Evolutionary conservation across 2,888 invertebrate species (phyloP), one percentile per base, ranked within the genome.

Genomic region (Thymelicus acteon): DNA sequence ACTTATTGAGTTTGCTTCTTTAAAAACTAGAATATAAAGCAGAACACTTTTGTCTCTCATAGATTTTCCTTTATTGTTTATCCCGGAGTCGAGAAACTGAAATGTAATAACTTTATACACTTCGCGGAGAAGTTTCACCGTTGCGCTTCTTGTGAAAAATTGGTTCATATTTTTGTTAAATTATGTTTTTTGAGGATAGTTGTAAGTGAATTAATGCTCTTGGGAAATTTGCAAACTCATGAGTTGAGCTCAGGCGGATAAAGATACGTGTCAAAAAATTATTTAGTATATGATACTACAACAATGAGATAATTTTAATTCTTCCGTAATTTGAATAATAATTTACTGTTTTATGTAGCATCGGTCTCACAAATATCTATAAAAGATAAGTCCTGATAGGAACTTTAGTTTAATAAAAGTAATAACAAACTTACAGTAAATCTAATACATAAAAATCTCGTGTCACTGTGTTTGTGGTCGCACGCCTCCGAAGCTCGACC

Each of bases 1-100:
- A 71, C 64, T 71, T 71, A 71, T 71, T 60, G 70, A 71, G 60
- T 71, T 70, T 40, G 64, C 70, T 69, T 63, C 69, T 69, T 64
- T 70, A 64, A 64, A 64, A 70, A 70, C 64, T 70, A 70, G 64
- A 70, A 70, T 70, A 70, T 70, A 64, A 64, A 70, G 57, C 64
- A 70, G 70, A 64, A 57, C 69, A 69, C 69, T 63, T 61, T 49
- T 69, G 68, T 69, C 60, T 69, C 63, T 70, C 70, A 70, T 64
- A 70, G 70, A 70, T 64, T 70, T 52, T 70, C 60, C 15, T 58
- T 69, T 70, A 64, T 70, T 70, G 70, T 70, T 70, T 70, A 70
- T 70, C 60, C 52, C 64, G 60, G 31, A 64, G 64, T 60, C 60
- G 52, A 60, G 70, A 71, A 65, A 60, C 39, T 71, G 70, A 60